Evolutionary conservation across 1,140 invertebrate genomes (phyloP), one percentile per base, ranked within the genome.

Genomic region (Parapsyche elsis): DNA sequence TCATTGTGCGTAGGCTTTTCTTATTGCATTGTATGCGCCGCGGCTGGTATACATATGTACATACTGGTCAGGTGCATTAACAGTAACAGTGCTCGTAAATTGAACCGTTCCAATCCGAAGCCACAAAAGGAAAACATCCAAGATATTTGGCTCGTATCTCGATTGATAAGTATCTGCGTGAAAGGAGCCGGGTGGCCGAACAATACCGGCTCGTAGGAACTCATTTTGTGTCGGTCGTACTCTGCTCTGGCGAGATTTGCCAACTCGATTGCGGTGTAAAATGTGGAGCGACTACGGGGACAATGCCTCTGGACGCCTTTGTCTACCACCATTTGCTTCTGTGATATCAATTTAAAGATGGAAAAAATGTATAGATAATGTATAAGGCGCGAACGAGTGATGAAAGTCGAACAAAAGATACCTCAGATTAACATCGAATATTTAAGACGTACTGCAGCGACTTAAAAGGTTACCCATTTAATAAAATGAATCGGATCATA

Each of bases 81-180:
- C 30, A 53, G 49, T 53, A 14, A 16, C 49, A 38, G 49, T 53
- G 12, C 4, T 53, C 49, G 49, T 53, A 67, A 26, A 26, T 26
- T 23, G 61, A 67, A 38, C 30, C 30, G 30, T 38, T 53, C 16
- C 10, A 5, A 14, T 53, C 5, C 71, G 30, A 24, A 14, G 44
- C 9, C 73, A 59, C 73, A 75, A 75, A 75, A 49, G 16, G 53
- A 23, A 75, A 57, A 46, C 73, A 75, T 75, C 49, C 23, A 46
- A 75, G 53, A 57, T 59, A 75, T 75, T 75, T 23, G 73, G 16
- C 7, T n/a, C 70, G 73, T 75, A 75, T 75, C 73, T n/a, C 73
- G 53, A 23, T 75, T 59, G 73, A 75, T 75, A 75, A 75, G 23
- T 75, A 75, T 75, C 73, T 75, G 44, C 73, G 73, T 75, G 73